Conservation (phyloP, 2,888 invertebrate species). For the Drosophila helvetica region DNA sequence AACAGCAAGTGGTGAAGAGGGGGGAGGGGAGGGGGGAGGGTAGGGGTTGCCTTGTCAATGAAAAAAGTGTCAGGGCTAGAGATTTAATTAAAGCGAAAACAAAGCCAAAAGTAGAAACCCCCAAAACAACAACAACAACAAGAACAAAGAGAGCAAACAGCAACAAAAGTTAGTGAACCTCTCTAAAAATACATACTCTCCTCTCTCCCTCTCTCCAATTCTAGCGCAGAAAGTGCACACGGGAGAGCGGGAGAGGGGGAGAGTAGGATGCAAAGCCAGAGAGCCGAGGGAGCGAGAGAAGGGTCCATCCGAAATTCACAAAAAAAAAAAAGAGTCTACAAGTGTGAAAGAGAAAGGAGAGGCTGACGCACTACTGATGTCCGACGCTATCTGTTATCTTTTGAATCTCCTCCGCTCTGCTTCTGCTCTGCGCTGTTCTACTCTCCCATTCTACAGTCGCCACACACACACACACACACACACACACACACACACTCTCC, state of each 20-base stretch:
- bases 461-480: not conserved
- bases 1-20: too few relatives aligned
- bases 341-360: conserved; percentile 37
- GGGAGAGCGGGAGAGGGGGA: conserved; percentile 15
- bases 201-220: not conserved
- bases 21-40: conserved; percentile 16
- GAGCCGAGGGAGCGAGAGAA: not conserved
- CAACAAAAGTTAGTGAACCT: conserved; percentile 70
- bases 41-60: conserved; percentile 73
- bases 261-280: not conserved
- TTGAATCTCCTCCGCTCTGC: not conserved
- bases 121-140: conserved; percentile 6
- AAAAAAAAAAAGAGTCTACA: conserved; percentile 18
- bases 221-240: conserved; percentile 31
- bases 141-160: conserved; percentile 22
- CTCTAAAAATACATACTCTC: conserved; percentile 47
- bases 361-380: conserved; percentile 4
- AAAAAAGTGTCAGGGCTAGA: conserved; percentile 79
- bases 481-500: not conserved
- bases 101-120: conserved; percentile 39
- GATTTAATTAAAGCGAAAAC: conserved; percentile 72
- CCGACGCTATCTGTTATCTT: not conserved
- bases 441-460: not conserved
- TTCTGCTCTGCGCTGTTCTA: not conserved
- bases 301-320: not conserved